Conservation (phyloP, 2,797 vertebrate species). For the Clarias fuscus region DNA sequence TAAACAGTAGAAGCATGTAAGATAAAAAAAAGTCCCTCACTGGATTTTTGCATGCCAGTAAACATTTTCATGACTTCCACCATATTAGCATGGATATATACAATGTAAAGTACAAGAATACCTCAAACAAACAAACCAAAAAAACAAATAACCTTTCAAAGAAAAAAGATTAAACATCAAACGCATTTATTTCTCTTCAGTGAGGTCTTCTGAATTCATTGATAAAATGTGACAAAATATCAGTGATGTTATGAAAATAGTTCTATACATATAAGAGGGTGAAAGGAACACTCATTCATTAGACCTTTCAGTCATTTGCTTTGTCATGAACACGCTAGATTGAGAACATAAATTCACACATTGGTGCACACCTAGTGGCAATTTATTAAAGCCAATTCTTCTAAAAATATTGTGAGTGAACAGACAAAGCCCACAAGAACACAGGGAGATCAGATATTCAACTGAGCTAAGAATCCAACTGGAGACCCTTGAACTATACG, state of each 20-base stretch:
- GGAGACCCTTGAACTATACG: not conserved
- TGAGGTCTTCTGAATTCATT: not conserved
- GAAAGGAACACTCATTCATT: not conserved
- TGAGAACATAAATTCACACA: not conserved
- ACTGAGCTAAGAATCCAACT: not conserved
- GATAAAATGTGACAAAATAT: not conserved
- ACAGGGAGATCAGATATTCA: not conserved
- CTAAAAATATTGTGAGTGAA: not conserved
- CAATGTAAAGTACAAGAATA: constrained; percentile 1
- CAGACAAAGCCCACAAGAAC: not conserved
- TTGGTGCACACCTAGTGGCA: not conserved
- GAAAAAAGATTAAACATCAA: not conserved
- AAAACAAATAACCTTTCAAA: not conserved
- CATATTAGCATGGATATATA: not conserved
- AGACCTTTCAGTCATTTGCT: not conserved
- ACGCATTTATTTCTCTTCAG: not conserved
- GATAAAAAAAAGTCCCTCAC: not conserved
- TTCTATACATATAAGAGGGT: no score
- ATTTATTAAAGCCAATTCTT: not conserved
- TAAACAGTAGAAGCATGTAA: not conserved
- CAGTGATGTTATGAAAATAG: not conserved
- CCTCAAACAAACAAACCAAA: not conserved
- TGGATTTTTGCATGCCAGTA: constrained; percentile 9
- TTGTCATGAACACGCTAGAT: not conserved
- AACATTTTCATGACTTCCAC: constrained; percentile 6